Evolutionary conservation across 1,140 invertebrate genomes (phyloP), one percentile per base, ranked within the genome.

Genomic region (Bemisia tabaci): DNA sequence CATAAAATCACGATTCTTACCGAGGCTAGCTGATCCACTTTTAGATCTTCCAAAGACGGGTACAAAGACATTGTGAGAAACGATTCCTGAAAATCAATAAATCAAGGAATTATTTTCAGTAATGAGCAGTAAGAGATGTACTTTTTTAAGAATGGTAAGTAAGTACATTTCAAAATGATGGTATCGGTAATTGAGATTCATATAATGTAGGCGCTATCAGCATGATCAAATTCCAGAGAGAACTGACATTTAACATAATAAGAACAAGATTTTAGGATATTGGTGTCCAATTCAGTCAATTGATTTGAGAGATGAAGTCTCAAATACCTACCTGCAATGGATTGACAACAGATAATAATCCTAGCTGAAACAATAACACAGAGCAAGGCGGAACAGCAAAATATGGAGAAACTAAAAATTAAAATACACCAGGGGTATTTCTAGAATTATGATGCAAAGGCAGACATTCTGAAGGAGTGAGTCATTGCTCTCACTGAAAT

Each of bases 31-130:
- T 90, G 87, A 79, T 93, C 91, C 64, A 94, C 86, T 77, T 94
- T 92, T 91, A 95, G 92, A 79, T 95, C 94, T 79, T 96, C 93
- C 67, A 96, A 79, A 59, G 91, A 91, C 70, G 94, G 94, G 79
- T 96, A 96, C 1, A 96, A 62, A 2, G 72, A 72, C 71, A 72
- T 72, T n/a, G 23, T 66, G 22, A 22, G 59, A 1, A 26, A 60
- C 25, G 2, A 25, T 12, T 21, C 0, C 22, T 5, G 25, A 61
- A 61, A 61, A 25, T 23, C 2, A 17, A 67, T 63, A 62, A 48
- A 48, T 9, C 17, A 48, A 48, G 17, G 33, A 48, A 48, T 17
- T 9, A 48, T 5, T 48, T 48, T 48, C 17, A 48, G 17, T 9
- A 48, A 48, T 48, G 5, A 9, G 33, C 17, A 48, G 33, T 9